phyloP scores from a whole-genome alignment of 2,888 invertebrate species.

The Callimorpha dominula region DNA sequence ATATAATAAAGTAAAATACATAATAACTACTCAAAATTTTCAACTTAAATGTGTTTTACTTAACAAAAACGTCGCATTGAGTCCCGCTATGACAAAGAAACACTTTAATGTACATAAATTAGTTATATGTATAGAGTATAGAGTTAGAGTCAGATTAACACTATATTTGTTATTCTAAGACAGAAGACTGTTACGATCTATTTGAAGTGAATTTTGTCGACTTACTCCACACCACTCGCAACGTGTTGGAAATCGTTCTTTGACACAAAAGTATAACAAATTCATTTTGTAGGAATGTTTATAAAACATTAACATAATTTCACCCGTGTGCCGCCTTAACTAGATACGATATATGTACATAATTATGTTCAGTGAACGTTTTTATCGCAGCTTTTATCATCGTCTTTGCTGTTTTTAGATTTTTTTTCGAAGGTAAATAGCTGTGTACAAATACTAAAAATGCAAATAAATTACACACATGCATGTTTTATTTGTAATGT shows the following conservation, averaged over 20 bases:
- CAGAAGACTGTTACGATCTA: too few relatives aligned
- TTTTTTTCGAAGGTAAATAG: neutral
- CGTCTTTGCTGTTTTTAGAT: neutral
- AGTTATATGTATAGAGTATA: neutral
- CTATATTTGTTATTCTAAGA: too few relatives aligned
- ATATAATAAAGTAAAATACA: too few relatives aligned
- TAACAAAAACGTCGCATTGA: too few relatives aligned
- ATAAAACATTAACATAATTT: constrained; percentile 29
- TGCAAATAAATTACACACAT: too few relatives aligned
- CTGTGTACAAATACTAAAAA: too few relatives aligned
- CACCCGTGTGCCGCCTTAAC: neutral
- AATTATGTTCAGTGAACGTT: constrained; percentile 4
- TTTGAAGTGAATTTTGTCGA: neutral
- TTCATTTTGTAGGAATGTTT: constrained; percentile 25
- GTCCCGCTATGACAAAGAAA: too few relatives aligned
- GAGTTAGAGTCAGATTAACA: neutral
- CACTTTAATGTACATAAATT: too few relatives aligned
- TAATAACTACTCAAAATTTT: neutral
- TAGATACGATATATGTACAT: constrained; percentile 14
- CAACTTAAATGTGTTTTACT: too few relatives aligned
- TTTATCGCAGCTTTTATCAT: neutral
- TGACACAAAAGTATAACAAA: constrained; percentile 19
- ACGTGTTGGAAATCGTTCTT: constrained; percentile 11
- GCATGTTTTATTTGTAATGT: neutral
- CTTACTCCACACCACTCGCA: neutral